Base-by-base conservation (phyloP, 2,888 invertebrate species). In the Vandiemenella viatica region DNA sequence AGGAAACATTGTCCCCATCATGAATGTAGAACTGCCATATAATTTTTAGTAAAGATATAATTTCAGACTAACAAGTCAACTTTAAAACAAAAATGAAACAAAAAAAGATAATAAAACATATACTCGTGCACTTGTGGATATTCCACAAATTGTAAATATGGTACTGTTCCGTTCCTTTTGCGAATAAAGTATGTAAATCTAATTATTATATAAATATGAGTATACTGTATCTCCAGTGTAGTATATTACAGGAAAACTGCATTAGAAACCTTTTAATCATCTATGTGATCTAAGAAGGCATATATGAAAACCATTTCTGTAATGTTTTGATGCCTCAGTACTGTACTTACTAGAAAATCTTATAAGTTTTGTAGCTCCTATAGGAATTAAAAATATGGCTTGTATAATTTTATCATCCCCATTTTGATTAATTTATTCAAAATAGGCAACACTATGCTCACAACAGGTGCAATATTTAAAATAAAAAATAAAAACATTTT, bases 121-220 rank as follows among this genome's bases (percentile, higher is more conserved):
- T 43, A 38, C 40, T 43, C 23, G 44, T 49, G 43, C 43, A 43
- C 53, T 49, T 50, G 55, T 50, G 50, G 50, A 50, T 53, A 50
- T 53, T 52, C 50, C 42, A 38, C 48, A 41, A 44, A 37, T 43
- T 55, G 53, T 53, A 55, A 51, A 53, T 54, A 55, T 41, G 52
- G 54, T 55, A 51, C 48, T 53, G 51, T 52, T 55, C 54, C 51
- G 52, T 53, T 54, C 53, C 53, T 55, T 55, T 53, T 55, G 54
- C 54, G 55, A 55, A 55, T 55, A 55, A n/a, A 50, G 55, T 54
- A 54, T 55, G 50, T 54, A 55, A 50, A 52, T 49, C 46, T 48
- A 46, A 46, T 46, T 48, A 50, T 50, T 50, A 48, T 43, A 45
- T 46, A 49, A 41, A 50, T 50, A 53, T 51, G 40, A 46, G 45